Base-by-base conservation (phyloP, 2,888 invertebrate genomes). In the Protodeltote pygarga region DNA sequence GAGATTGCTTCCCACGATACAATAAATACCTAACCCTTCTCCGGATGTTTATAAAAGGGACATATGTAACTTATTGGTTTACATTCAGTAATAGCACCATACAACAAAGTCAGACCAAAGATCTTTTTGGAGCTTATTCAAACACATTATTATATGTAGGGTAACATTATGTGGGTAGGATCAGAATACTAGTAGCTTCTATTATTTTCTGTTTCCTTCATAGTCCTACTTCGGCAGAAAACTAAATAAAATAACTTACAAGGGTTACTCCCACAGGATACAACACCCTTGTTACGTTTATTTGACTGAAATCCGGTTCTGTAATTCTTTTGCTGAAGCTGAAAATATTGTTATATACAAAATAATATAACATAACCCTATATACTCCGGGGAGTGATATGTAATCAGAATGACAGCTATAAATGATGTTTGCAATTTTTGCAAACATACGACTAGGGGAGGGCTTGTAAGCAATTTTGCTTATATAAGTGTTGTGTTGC, bases 211-310 rank as follows among this genome's bases (percentile, higher is more conserved):
- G 6, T 60, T 54, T 45, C 53, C 63, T 61, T 48, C 41, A 42
- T 39, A 57, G 55, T 52, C 62, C 41, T 57, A 62, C 55, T 70
- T 72, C 48, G 45, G 59, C 48, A n/a, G 66, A 66, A 80, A 79
- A 75, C 69, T 71, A 76, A 79, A 81, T 81, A 79, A 83, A 83
- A 81, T 78, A 80, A 77, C 82, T 82, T 73, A 73, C 74, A 76
- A 75, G 77, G 80, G 81, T 77, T 57, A 58, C 45, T 77, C 83
- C 79, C 83, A 39, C 46, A 54, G 81, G 83, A 73, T 65, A 32
- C 49, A 52, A 69, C 61, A 71, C 68, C 73, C 71, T 72, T 71
- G 71, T 73, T 75, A 75, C 67, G 60, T 73, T 79, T 74, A 78
- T 80, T 78, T 71, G 63, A 72, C 71, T 69, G 73, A 67, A 71